Evolutionary conservation across 2,888 invertebrate species (phyloP).

Genomic region (Calliopum simillimum): DNA sequence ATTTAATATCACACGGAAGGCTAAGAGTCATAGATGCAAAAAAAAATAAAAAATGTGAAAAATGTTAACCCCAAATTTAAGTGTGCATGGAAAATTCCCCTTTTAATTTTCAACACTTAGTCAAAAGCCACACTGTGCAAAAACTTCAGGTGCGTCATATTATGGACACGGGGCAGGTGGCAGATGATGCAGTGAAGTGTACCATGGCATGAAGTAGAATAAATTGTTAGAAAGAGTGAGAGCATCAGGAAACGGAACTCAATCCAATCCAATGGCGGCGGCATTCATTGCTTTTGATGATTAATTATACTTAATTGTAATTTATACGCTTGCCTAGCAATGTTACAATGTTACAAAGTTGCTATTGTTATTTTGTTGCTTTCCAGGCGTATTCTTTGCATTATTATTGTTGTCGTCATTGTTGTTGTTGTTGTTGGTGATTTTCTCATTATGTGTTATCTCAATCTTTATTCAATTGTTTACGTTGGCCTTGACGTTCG

Average conservation of each 20-base stretch:
- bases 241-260: constrained; percentile 4
- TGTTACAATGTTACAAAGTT: no score
- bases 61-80: no score
- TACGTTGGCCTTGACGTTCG: not conserved
- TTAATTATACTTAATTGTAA: constrained; percentile 41
- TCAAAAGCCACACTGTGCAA: no score
- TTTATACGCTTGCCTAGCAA: constrained; percentile 31
- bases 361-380: no score
- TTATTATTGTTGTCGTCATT: not conserved
- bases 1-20: no score
- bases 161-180: no score
- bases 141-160: no score
- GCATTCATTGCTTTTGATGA: constrained; percentile 28
- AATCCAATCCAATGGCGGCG: not conserved
- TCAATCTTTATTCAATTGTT: constrained; percentile 13
- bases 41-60: no score
- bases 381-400: no score
- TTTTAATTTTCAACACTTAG: no score
- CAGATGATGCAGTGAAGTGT: not conserved
- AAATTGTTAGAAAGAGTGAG: not conserved
- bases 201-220: not conserved
- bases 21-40: no score
- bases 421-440: not conserved
- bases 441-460: not conserved
- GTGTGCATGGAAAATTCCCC: no score